Percentiles rank a stretch among this genome's conserved stretches.
phyloP scores from a whole-genome alignment of 2,888 invertebrate genomes.

The Ischnus inquisitorius region DNA sequence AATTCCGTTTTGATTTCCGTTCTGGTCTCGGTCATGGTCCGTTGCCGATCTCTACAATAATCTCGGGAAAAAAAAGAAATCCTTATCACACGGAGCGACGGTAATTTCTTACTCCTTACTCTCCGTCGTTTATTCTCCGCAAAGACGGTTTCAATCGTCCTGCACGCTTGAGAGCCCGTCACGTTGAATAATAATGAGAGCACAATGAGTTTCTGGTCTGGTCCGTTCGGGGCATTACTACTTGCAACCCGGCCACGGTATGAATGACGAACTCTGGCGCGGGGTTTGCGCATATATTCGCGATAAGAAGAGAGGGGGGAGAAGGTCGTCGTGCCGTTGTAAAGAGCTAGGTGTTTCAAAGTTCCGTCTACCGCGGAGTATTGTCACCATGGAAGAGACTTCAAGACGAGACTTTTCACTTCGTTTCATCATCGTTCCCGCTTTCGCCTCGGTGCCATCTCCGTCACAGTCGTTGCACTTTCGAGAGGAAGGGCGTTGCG shows the following conservation, averaged over 20 bases:
- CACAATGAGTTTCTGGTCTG: not conserved
- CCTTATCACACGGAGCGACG: not conserved
- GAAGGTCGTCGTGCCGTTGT: not conserved
- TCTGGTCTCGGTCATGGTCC: not conserved
- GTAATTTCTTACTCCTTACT: not conserved
- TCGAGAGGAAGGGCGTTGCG: conserved; percentile 14
- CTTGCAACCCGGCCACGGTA: not conserved
- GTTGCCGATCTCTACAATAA: not conserved
- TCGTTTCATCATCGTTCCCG: conserved; percentile 19
- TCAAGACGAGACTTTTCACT: conserved; percentile 43
- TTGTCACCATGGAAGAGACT: conserved; percentile 34
- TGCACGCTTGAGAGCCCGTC: not conserved
- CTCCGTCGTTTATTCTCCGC: conserved; percentile 13
- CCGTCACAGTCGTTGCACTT: conserved; percentile 21
- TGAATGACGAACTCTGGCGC: not conserved
- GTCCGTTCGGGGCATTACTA: conserved; percentile 7
- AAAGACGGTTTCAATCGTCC: not conserved
- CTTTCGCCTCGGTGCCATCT: conserved; percentile 10
- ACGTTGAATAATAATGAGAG: conserved; percentile 21
- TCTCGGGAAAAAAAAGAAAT: not conserved
- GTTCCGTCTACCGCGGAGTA: conserved; percentile 11
- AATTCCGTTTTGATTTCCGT: not conserved
- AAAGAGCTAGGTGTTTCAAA: conserved; percentile 1
- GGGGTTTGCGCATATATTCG: not conserved
- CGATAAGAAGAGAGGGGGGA: too few relatives aligned